A percentile compares a stretch with the other conserved stretches of the same genome.
Evolutionary conservation across 2,797 vertebrate genomes (phyloP).

Genomic region (Macropus fuliginosus): DNA sequence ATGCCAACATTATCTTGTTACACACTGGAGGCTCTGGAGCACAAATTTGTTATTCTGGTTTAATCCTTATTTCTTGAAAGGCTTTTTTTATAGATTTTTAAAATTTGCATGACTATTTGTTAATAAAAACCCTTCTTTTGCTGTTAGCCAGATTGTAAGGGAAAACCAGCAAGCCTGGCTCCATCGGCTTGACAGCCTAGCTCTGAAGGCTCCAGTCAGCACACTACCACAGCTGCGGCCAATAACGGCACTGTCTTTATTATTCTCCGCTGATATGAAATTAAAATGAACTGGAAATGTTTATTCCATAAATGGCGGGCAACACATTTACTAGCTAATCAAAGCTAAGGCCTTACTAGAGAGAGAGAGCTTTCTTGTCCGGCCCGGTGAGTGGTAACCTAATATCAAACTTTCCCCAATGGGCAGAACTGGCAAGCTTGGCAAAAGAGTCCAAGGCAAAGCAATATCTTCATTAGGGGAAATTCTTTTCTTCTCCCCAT

Average conservation of each 20-base stretch:
- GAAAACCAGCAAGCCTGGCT: constrained; percentile 76
- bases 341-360: constrained; percentile 55
- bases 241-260: constrained; percentile 80
- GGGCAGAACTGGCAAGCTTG: constrained; percentile 49
- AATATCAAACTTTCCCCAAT: constrained; percentile 69
- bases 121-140: constrained; percentile 76
- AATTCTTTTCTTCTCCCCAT: constrained; percentile 65
- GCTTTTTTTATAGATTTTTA: constrained; percentile 63
- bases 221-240: constrained; percentile 81
- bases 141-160: constrained; percentile 73
- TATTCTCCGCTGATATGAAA: constrained; percentile 78
- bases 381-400: constrained; percentile 49
- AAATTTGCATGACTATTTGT: constrained; percentile 77
- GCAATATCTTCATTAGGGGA: constrained; percentile 67
- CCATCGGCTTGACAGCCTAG: constrained; percentile 74
- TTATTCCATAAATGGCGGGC: constrained; percentile 74
- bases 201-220: constrained; percentile 77
- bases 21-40: constrained; percentile 41
- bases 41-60: constrained; percentile 30
- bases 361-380: constrained; percentile 60
- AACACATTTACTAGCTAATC: constrained; percentile 79
- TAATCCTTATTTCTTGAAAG: constrained; percentile 51
- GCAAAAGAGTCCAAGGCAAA: constrained; percentile 41
- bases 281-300: constrained; percentile 83
- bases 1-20: constrained; percentile 4